phyloP scores from a whole-genome alignment of 2,113 vertebrate species.

The Lepisosteus osseus region DNA sequence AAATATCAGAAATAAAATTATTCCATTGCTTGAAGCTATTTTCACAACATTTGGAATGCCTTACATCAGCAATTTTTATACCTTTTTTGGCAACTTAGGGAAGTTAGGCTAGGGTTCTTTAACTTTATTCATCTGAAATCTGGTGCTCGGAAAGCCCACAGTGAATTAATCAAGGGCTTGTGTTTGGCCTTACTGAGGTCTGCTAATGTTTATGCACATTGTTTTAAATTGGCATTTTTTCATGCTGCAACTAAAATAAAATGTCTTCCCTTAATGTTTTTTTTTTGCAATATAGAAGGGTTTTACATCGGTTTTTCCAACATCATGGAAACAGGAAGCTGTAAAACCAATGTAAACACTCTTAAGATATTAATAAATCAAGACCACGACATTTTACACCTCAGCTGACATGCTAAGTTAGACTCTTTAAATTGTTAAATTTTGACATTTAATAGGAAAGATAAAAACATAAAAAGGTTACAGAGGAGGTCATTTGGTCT shows the following conservation, averaged over 20 bases:
- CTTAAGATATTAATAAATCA: too few relatives aligned
- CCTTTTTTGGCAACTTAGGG: background rate
- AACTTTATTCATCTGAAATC: background rate
- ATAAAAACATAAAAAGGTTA: too few relatives aligned
- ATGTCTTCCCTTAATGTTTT: too few relatives aligned
- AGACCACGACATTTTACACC: too few relatives aligned
- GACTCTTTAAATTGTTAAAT: too few relatives aligned
- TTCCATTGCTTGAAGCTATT: background rate
- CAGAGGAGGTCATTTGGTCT: too few relatives aligned
- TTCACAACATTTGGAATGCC: slow-evolving; percentile 1
- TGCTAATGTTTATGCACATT: background rate
- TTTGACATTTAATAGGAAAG: too few relatives aligned
- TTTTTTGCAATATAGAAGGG: too few relatives aligned
- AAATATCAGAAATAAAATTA: slow-evolving; percentile 13
- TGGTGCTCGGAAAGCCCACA: background rate
- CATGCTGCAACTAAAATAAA: background rate
- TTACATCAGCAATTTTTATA: slow-evolving; percentile 6
- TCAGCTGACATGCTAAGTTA: too few relatives aligned
- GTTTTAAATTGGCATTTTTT: background rate
- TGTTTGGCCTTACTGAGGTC: background rate
- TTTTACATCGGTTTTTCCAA: too few relatives aligned
- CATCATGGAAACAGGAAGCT: too few relatives aligned
- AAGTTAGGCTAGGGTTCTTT: background rate
- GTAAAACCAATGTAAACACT: too few relatives aligned
- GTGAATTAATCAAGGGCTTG: background rate